These are phyloP conservation scores for Apodemia duryi DNA, from an alignment of 2,888 invertebrate genomes.

Conservation along the genomic window DNA sequence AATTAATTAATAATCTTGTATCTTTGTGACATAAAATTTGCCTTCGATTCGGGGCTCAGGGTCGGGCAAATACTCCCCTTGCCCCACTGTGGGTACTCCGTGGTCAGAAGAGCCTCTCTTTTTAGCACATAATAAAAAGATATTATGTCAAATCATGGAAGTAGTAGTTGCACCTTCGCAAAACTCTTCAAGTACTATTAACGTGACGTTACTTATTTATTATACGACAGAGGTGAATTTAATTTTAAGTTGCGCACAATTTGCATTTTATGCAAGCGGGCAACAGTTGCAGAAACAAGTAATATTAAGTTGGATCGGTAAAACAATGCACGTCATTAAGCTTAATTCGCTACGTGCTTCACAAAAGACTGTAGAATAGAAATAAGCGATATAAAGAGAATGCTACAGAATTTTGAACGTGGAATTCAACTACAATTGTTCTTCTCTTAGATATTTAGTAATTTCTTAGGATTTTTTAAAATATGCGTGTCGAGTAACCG, in stretches of 20 bases:
- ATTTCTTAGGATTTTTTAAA: neutral
- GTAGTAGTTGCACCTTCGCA: neutral
- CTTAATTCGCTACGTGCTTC: conserved; percentile 22
- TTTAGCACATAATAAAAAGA: too few relatives aligned
- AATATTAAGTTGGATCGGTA: conserved; percentile 34
- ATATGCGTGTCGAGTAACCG: too few relatives aligned
- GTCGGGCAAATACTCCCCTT: too few relatives aligned
- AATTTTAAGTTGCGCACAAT: neutral
- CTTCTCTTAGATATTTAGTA: neutral
- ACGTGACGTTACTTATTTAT: neutral
- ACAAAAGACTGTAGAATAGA: conserved; percentile 6
- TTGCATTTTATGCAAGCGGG: conserved; percentile 17
- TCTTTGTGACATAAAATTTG: too few relatives aligned
- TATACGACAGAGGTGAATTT: neutral
- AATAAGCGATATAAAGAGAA: neutral
- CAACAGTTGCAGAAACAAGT: conserved; percentile 19
- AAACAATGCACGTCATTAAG: conserved; percentile 38
- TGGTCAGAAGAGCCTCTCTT: too few relatives aligned
- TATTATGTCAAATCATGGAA: too few relatives aligned
- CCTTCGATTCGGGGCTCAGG: too few relatives aligned
- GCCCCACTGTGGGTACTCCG: too few relatives aligned
- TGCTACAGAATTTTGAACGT: conserved; percentile 12
- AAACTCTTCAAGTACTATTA: neutral
- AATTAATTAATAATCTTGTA: too few relatives aligned
- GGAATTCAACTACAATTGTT: neutral